These are phyloP conservation scores for Teleiodes luculella DNA, from an alignment of 2,888 invertebrate genomes.

Conservation along the genomic window DNA sequence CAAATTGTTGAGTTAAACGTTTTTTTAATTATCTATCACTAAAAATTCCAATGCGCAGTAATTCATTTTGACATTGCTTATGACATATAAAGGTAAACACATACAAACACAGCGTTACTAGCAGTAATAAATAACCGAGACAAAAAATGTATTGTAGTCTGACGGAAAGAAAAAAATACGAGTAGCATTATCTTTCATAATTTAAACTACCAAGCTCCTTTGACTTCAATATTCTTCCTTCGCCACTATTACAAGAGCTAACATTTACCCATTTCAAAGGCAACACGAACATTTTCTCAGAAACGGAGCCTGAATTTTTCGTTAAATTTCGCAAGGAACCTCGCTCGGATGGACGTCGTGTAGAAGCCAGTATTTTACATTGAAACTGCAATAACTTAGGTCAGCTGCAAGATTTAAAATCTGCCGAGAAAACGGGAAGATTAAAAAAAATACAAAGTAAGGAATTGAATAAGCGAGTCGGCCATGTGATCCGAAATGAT, in stretches of 20 bases:
- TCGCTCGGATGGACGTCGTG: slow-evolving; percentile 8
- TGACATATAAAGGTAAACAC: too few species aligned
- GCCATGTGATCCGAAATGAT: neutral
- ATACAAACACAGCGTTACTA: too few species aligned
- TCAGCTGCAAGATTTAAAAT: slow-evolving; percentile 20
- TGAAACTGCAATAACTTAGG: slow-evolving; percentile 23
- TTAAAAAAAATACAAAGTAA: neutral
- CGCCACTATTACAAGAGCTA: neutral
- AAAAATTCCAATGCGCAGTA: too few species aligned
- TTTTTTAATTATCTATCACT: too few species aligned
- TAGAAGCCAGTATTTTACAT: slow-evolving; percentile 20
- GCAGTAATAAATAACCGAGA: too few species aligned
- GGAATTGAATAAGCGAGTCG: neutral
- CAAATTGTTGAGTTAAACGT: too few species aligned
- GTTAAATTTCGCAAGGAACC: neutral
- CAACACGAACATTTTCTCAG: neutral
- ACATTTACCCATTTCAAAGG: slow-evolving; percentile 1
- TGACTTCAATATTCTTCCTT: neutral
- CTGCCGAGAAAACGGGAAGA: slow-evolving; percentile 10
- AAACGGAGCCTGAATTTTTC: neutral
- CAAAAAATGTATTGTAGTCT: too few species aligned
- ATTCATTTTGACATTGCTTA: too few species aligned
- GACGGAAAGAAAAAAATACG: too few species aligned
- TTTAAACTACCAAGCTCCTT: neutral
- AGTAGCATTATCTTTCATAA: too few species aligned